Evolutionary conservation across 2,888 invertebrate species (phyloP).

Genomic region (Heteromurus nitidus): DNA sequence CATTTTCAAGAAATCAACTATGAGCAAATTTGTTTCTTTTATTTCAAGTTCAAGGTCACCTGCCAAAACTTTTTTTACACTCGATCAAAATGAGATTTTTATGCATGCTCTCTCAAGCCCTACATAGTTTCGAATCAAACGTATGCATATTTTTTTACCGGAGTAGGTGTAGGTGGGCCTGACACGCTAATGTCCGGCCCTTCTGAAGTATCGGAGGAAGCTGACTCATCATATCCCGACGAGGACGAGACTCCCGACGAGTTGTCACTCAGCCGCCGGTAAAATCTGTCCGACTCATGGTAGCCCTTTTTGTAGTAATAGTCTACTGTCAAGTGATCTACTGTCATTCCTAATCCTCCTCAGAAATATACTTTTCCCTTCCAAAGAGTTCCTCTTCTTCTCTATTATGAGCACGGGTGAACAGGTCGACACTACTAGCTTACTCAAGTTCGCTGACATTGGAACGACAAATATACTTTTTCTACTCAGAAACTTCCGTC

Average conservation of each 20-base stretch:
- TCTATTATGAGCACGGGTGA: too few relatives aligned
- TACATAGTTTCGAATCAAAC: too few relatives aligned
- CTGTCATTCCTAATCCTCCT: slow-evolving; percentile 39
- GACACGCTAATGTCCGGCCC: slow-evolving; percentile 52
- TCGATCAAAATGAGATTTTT: too few relatives aligned
- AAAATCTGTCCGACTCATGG: slow-evolving; percentile 71
- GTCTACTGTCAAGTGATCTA: slow-evolving; percentile 64
- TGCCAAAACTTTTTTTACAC: too few relatives aligned
- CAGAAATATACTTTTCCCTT: not conserved
- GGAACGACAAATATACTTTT: too few relatives aligned
- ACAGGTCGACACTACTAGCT: not conserved
- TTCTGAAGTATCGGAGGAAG: slow-evolving; percentile 63
- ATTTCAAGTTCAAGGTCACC: not conserved
- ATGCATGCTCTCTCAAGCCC: too few relatives aligned
- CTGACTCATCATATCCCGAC: slow-evolving; percentile 65
- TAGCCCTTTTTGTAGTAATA: slow-evolving; percentile 71
- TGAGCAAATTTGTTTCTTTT: not conserved
- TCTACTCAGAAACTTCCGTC: too few relatives aligned
- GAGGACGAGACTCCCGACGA: slow-evolving; percentile 71
- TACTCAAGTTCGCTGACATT: not conserved
- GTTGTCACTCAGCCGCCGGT: slow-evolving; percentile 72
- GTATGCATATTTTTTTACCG: slow-evolving; percentile 57
- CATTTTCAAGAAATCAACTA: not conserved
- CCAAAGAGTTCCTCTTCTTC: not conserved
- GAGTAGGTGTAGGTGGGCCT: slow-evolving; percentile 68